Conservation (phyloP, 2,888 invertebrate species). For the Ecdyonurus torrentis region DNA sequence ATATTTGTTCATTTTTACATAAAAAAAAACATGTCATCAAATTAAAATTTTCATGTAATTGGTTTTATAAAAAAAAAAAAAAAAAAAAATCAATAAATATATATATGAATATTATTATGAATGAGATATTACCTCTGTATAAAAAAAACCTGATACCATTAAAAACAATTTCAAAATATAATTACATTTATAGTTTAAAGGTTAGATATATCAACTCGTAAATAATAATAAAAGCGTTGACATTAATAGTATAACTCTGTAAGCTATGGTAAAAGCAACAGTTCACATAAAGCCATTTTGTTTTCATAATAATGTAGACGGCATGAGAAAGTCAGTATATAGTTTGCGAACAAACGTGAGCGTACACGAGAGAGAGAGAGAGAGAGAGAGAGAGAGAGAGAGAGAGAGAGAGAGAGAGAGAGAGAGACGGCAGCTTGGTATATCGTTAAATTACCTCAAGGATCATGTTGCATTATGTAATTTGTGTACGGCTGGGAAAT, state of each 20-base stretch:
- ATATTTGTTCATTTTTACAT: too few relatives aligned
- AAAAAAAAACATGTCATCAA: too few relatives aligned
- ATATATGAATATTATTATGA: too few relatives aligned
- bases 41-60: too few relatives aligned
- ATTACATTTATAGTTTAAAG: too few relatives aligned
- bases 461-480: background rate
- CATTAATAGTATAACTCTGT: background rate
- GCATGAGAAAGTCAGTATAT: background rate
- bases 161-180: too few relatives aligned
- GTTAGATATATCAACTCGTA: too few relatives aligned
- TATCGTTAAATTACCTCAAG: background rate
- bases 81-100: too few relatives aligned
- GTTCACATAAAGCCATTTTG: background rate
- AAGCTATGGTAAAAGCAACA: background rate
- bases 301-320: background rate
- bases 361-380: background rate
- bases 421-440: background rate
- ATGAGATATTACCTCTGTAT: too few relatives aligned
- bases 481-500: background rate
- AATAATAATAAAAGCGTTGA: too few relatives aligned
- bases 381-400: background rate
- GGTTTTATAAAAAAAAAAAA: too few relatives aligned
- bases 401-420: background rate
- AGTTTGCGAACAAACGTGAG: background rate
- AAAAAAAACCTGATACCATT: too few relatives aligned